Evolutionary conservation across 2,888 invertebrate species (phyloP).

Genomic region (Choreutis nemorana): DNA sequence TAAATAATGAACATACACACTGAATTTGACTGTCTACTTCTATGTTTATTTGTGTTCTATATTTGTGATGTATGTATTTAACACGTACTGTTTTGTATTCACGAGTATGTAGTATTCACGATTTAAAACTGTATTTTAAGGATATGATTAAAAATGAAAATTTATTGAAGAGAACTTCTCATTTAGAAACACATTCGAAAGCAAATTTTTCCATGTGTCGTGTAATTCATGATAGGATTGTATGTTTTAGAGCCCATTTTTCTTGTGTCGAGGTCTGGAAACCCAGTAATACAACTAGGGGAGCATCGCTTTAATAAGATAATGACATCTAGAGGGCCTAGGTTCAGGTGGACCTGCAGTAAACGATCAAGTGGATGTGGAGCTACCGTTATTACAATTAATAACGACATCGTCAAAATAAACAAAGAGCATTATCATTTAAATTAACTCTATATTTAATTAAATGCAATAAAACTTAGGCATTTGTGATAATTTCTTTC

Average conservation of each 20-base stretch:
- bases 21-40: conserved; percentile 7
- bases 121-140: conserved; percentile 14
- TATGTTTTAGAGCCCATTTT: no score
- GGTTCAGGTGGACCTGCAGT: conserved; percentile 21
- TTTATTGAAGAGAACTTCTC: no score
- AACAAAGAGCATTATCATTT: no score
- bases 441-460: no score
- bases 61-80: conserved; percentile 12
- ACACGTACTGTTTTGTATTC: no score
- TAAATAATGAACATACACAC: background rate
- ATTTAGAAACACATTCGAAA: no score
- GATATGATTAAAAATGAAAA: conserved; percentile 10
- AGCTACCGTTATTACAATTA: conserved; percentile 18
- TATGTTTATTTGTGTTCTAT: conserved; percentile 12
- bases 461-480: no score
- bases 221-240: no score
- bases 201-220: no score
- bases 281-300: conserved; percentile 6
- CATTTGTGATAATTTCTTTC: no score
- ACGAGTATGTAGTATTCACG: no score
- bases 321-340: conserved; percentile 10
- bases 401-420: conserved; percentile 10
- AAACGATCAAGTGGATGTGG: conserved; percentile 20
- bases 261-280: conserved; percentile 10
- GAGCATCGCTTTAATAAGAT: conserved; percentile 5